Evolutionary conservation across 2,888 invertebrate species (phyloP), one percentile per base, ranked within the genome.

Genomic region (Minunthozetes semirufus): DNA sequence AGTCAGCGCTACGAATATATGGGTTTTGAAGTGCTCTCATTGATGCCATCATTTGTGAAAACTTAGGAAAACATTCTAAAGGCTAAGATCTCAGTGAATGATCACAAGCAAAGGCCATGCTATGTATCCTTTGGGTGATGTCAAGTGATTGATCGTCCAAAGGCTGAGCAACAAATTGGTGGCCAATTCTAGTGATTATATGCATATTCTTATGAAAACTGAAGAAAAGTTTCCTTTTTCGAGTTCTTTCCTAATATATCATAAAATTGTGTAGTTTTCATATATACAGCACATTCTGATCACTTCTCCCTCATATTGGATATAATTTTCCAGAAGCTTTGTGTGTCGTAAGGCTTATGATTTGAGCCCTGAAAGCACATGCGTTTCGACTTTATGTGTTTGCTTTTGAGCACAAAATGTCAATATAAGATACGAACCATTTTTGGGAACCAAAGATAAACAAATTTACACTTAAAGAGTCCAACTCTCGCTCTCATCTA

Each of bases 341-440:
- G 50, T 50, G 50, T 19, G 50, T 50, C 50, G 50, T 50, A 50
- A n/a, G 50, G 50, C 15, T 61, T 50, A 17, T 50, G 50, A n/a
- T 50, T 9, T 50, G 50, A 25, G 6, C 25, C 63, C 27, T 38
- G 17, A 33, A n/a, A 59, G 63, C 63, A 33, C 63, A 63, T 63
- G 63, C 63, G 63, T 63, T 61, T 63, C 27, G 29, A 8, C 33
- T 63, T 33, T 13, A 53, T 63, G 9, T 63, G 63, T 63, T 63
- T 63, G 63, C 63, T 63, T 63, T n/a, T 63, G 33, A 29, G 33
- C 63, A 63, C 63, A 63, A 63, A n/a, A 63, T 63, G 63, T 63
- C 63, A 63, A 63, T 38, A 63, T 63, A 63, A 33, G 33, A 63
- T 63, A 63, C 63, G 63, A 63, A 38, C 63, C 63, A 63, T 63